Percentiles rank a stretch among this genome's conserved stretches.
phyloP scores from a whole-genome alignment of 92 coral and sea anemone genomes.

The Paragorgia papillata region DNA sequence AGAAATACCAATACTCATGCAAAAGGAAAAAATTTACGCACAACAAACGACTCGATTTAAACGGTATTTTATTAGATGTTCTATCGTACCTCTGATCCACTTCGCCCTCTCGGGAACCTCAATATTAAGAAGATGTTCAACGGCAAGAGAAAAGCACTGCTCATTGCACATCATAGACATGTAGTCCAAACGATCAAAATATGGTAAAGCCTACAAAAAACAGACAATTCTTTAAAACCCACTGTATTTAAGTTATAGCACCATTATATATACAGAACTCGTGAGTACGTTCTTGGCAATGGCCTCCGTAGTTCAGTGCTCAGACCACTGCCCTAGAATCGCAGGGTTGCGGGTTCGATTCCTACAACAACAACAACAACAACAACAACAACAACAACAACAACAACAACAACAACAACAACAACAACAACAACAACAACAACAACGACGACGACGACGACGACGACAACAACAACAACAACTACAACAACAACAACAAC shows the following conservation, averaged over 20 bases:
- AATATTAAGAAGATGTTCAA: slow-evolving; percentile 84
- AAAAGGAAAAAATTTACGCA: no score
- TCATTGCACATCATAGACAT: slow-evolving; percentile 99
- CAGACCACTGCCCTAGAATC: no score
- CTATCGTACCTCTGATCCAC: slow-evolving; percentile 96
- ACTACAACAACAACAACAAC: background rate
- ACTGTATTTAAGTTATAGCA: no score
- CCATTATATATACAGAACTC: no score
- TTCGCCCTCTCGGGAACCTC: slow-evolving; percentile 97
- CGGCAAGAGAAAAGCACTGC: slow-evolving; percentile 89
- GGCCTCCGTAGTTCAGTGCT: no score
- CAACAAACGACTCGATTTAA: no score
- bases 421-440: background rate
- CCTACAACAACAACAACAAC: no score
- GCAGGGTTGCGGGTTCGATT: no score
- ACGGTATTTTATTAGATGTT: no score
- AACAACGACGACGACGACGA: background rate
- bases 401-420: background rate
- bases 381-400: background rate
- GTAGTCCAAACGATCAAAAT: slow-evolving; percentile 97
- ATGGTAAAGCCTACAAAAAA: slow-evolving; percentile 80
- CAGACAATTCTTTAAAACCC: slow-evolving; percentile 7
- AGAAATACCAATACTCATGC: no score
- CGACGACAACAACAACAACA: background rate
- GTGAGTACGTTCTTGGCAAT: no score